These are phyloP conservation scores for Megalopta genalis DNA, from an alignment of 1,140 invertebrate genomes.

Conservation along the genomic window DNA sequence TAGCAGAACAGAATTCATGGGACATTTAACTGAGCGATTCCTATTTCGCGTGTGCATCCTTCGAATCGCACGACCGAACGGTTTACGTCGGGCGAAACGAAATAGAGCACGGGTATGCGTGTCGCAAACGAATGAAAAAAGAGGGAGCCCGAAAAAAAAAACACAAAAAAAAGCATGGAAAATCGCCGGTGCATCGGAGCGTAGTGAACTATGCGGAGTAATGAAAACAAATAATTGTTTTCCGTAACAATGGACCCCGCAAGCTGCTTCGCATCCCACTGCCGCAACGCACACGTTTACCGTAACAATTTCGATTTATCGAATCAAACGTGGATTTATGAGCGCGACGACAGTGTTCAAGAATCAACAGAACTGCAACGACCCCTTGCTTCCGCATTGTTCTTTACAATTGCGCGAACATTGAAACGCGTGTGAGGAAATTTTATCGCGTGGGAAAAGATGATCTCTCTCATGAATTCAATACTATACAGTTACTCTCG, in stretches of 20 bases:
- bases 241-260: slow-evolving; percentile 43
- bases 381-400: not conserved
- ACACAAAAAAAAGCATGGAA: slow-evolving; percentile 12
- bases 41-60: not conserved
- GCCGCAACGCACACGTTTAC: slow-evolving; percentile 20
- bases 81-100: not conserved
- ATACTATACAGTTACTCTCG: too few relatives aligned
- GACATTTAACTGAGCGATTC: slow-evolving; percentile 2
- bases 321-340: slow-evolving; percentile 28
- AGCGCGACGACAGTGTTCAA: not conserved
- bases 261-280: slow-evolving; percentile 37
- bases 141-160: not conserved
- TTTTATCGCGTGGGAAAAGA: too few relatives aligned
- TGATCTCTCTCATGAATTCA: too few relatives aligned
- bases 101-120: not conserved
- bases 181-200: slow-evolving; percentile 45
- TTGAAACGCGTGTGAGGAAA: not conserved
- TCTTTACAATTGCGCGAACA: not conserved
- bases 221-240: slow-evolving; percentile 62
- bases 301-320: slow-evolving; percentile 24
- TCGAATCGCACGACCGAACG: slow-evolving; percentile 2
- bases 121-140: slow-evolving; percentile 25
- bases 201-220: slow-evolving; percentile 44
- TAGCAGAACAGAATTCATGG: slow-evolving; percentile 4
- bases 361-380: not conserved